Percentiles rank a stretch among this genome's conserved stretches.
Conservation (phyloP, 1,140 invertebrate species). For the Watersipora subatra region DNA sequence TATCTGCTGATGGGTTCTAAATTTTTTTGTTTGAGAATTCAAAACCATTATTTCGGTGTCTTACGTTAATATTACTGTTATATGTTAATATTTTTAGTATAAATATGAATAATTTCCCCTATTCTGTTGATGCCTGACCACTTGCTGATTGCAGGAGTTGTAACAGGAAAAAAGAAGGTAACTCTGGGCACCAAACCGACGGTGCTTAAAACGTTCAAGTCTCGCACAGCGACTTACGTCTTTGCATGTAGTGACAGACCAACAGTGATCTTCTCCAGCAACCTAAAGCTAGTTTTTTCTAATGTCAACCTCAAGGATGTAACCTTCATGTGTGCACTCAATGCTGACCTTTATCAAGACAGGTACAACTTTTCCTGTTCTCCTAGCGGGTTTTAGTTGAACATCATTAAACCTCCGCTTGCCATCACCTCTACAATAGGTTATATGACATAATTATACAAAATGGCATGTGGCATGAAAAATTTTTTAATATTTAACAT, state of each 20-base stretch:
- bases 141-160: conserved; percentile 17
- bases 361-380: conserved; percentile 50
- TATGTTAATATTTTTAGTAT: neutral
- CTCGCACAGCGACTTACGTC: conserved; percentile 83
- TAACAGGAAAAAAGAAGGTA: conserved; percentile 46
- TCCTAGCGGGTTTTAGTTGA: too few relatives aligned
- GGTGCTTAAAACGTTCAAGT: conserved; percentile 75
- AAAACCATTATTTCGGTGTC: too few relatives aligned
- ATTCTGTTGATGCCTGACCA: too few relatives aligned
- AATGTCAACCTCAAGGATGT: conserved; percentile 98
- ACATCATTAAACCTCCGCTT: too few relatives aligned
- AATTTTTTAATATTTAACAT: too few relatives aligned
- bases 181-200: conserved; percentile 94
- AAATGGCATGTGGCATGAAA: too few relatives aligned
- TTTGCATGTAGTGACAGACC: conserved; percentile 97
- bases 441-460: too few relatives aligned
- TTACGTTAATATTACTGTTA: too few relatives aligned
- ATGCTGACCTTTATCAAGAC: conserved; percentile 84
- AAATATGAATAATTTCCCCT: too few relatives aligned
- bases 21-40: too few relatives aligned
- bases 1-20: too few relatives aligned
- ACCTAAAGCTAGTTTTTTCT: conserved; percentile 96
- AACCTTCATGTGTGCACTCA: conserved; percentile 93
- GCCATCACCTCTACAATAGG: too few relatives aligned
- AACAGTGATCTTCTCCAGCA: conserved; percentile 96